Evolutionary conservation across 2,888 invertebrate genomes (phyloP), one percentile per base, ranked within the genome.

Genomic region (Apodemia duryi): DNA sequence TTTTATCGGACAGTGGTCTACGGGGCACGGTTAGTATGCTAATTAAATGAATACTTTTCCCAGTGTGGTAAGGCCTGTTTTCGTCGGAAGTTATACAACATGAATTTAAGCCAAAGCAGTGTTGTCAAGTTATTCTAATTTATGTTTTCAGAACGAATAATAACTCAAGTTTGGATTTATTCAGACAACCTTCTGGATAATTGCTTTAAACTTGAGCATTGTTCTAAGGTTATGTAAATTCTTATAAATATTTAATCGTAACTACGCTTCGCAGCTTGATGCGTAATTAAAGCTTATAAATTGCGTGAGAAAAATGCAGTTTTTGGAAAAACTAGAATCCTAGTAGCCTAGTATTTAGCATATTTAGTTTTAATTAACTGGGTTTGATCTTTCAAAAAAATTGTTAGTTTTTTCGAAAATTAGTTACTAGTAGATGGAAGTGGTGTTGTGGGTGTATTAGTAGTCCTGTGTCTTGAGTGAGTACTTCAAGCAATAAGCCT

Each of bases 121-220:
- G 54, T 54, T 54, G 54, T 54, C 28, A 54, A 54, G 54, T 54
- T 54, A 54, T 54, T 54, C 28, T 54, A 54, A 54, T 54, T 54
- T 54, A 54, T 54, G 54, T 54, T 54, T 54, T 54, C 54, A 29
- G 54, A 54, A 28, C 54, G 54, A 54, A 54, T 54, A 52, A 52
- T 52, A 54, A 54, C 28, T 54, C 28, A 54, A 54, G 54, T 54
- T 54, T 54, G 54, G 32, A 29, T 54, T 28, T 54, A 54, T 54
- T 54, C 54, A 54, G 54, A 28, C 54, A 29, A 54, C 54, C 54
- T 54, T 54, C 29, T 54, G 54, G 54, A 54, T 54, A 54, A 54
- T 54, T 54, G 54, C 54, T 54, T 54, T 54, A 54, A 54, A 54
- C 32, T 54, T 54, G 54, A 29, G 32, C 54, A 54, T 11, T 46